Percentiles rank a stretch among this genome's conserved stretches.
These are phyloP conservation scores for Orthosia incerta DNA, from an alignment of 2,888 invertebrate species.

Conservation along the genomic window DNA sequence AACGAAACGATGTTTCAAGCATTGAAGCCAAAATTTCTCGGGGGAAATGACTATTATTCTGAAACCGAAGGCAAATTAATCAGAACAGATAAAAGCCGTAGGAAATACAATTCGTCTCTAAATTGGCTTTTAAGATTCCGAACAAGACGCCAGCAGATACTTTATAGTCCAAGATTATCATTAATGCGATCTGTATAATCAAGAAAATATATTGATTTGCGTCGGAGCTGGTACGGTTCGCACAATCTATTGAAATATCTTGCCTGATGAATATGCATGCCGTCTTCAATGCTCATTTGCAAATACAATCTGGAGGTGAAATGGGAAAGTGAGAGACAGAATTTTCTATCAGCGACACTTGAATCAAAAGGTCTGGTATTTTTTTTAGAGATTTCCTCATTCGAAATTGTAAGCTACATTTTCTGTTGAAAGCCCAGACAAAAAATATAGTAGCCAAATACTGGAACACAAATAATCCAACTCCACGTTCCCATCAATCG, in stretches of 20 bases:
- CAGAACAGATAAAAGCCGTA: constrained; percentile 22
- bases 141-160: constrained; percentile 10
- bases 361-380: not conserved
- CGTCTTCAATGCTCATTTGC: constrained; percentile 1
- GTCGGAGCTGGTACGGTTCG: constrained; percentile 12
- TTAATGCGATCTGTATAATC: constrained; percentile 25
- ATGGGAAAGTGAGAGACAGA: not conserved
- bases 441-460: constrained; percentile 15
- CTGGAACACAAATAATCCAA: constrained; percentile 23
- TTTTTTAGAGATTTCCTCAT: not conserved
- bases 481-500: constrained; percentile 29
- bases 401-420: not conserved
- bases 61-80: constrained; percentile 34
- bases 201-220: constrained; percentile 13
- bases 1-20: constrained; percentile 22
- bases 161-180: constrained; percentile 16
- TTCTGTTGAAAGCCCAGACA: not conserved
- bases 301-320: constrained; percentile 19
- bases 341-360: not conserved
- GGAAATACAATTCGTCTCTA: constrained; percentile 35
- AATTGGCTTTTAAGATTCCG: constrained; percentile 20
- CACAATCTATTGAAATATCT: constrained; percentile 10
- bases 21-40: constrained; percentile 14
- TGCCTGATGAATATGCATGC: constrained; percentile 13
- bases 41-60: constrained; percentile 42